phyloP scores from a whole-genome alignment of 2,113 vertebrate species.

The Empidonax traillii region DNA sequence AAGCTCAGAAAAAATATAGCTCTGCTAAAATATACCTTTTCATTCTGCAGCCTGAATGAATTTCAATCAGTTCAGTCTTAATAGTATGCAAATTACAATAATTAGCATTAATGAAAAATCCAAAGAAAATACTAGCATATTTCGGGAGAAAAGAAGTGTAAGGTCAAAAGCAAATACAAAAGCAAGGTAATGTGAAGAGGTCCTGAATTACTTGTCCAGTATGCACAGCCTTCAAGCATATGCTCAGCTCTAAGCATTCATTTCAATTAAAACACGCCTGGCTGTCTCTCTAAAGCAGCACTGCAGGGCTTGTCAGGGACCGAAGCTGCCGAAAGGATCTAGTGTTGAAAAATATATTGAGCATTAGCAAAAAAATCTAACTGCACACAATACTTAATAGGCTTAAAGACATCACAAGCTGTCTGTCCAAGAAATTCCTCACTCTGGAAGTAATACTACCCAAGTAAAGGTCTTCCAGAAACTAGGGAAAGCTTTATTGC shows the following conservation, averaged over 20 bases:
- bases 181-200: not conserved
- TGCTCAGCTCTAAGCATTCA: not conserved
- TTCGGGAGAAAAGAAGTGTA: not conserved
- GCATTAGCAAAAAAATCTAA: not conserved
- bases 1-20: not conserved
- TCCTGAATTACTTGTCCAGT: not conserved
- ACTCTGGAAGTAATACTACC: not conserved
- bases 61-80: conserved; percentile 23
- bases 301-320: not conserved
- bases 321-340: not conserved
- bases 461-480: conserved; percentile 24
- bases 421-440: not conserved
- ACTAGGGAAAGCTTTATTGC: not conserved
- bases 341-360: conserved; percentile 1
- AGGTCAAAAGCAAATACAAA: conserved; percentile 18
- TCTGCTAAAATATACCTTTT: not conserved
- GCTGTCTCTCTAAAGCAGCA: not conserved
- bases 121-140: not conserved
- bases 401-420: not conserved
- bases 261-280: not conserved
- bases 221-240: not conserved
- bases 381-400: not conserved
- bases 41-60: not conserved
- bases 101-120: conserved; percentile 41
- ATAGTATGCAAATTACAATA: conserved; percentile 34